Conservation (phyloP, 2,797 vertebrate genomes). For the Galaxias olidus region DNA sequence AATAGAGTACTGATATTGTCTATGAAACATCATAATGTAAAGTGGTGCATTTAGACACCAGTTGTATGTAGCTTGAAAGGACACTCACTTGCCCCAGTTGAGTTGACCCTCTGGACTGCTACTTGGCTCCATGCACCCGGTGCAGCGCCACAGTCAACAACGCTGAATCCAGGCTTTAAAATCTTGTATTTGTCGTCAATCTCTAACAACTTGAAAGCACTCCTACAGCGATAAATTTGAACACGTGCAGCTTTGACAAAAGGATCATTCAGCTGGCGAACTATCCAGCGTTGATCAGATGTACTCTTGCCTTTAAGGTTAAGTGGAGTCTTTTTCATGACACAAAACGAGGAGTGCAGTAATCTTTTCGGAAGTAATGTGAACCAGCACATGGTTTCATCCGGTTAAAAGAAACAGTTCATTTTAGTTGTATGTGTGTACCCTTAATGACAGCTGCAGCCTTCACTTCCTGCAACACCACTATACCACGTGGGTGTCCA, state of each 20-base stretch:
- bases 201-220: constrained; percentile 93
- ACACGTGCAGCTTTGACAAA: constrained; percentile 84
- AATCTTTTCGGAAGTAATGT: constrained; percentile 27
- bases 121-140: constrained; percentile 92
- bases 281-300: constrained; percentile 83
- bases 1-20: too few species aligned
- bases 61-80: neutral
- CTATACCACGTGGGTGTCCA: too few species aligned
- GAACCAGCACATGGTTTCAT: neutral
- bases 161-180: constrained; percentile 79
- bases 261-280: constrained; percentile 84
- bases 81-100: constrained; percentile 80
- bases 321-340: constrained; percentile 58
- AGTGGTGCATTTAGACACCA: neutral
- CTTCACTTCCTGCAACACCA: too few species aligned
- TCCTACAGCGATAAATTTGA: constrained; percentile 88
- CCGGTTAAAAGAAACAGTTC: too few species aligned
- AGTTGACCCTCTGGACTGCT: constrained; percentile 85
- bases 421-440: too few species aligned
- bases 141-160: constrained; percentile 92
- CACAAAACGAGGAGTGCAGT: constrained; percentile 66
- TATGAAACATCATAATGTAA: too few species aligned
- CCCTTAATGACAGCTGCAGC: too few species aligned
- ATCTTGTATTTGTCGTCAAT: constrained; percentile 80
- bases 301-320: constrained; percentile 65